These are phyloP conservation scores for Bos javanicus DNA, from an alignment of 2,113 vertebrate species.

Conservation along the genomic window DNA sequence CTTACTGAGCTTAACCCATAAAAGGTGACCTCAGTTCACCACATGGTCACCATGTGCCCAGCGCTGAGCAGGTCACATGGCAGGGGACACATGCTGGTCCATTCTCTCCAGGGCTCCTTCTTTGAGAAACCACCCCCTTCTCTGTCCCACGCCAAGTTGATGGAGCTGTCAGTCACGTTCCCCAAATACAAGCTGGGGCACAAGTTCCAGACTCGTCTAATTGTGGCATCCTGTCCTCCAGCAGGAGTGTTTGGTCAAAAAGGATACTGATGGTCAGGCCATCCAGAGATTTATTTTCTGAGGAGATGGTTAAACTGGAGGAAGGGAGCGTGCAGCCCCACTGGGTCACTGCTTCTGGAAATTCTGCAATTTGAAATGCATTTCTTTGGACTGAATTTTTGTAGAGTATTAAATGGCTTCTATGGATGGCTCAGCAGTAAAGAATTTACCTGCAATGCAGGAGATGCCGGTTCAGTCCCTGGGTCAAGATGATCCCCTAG, in stretches of 20 bases:
- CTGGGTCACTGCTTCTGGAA: neutral
- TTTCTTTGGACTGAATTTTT: neutral
- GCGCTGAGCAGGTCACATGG: accelerated
- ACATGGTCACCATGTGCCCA: accelerated
- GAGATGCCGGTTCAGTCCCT: neutral
- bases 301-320: neutral
- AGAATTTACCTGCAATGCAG: neutral
- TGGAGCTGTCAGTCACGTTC: neutral
- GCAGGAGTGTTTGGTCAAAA: neutral
- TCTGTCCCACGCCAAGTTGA: neutral
- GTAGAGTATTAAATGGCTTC: neutral
- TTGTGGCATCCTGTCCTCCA: neutral
- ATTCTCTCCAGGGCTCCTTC: neutral
- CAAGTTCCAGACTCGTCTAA: too few species aligned
- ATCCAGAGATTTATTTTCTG: neutral
- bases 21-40: neutral
- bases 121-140: neutral
- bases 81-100: accelerated
- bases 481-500: neutral
- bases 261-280: neutral
- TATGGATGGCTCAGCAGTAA: neutral
- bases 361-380: neutral
- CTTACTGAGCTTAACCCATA: neutral
- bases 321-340: neutral
- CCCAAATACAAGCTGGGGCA: neutral